phyloP scores from a whole-genome alignment of 2,888 invertebrate species.

The Andrena minutula region DNA sequence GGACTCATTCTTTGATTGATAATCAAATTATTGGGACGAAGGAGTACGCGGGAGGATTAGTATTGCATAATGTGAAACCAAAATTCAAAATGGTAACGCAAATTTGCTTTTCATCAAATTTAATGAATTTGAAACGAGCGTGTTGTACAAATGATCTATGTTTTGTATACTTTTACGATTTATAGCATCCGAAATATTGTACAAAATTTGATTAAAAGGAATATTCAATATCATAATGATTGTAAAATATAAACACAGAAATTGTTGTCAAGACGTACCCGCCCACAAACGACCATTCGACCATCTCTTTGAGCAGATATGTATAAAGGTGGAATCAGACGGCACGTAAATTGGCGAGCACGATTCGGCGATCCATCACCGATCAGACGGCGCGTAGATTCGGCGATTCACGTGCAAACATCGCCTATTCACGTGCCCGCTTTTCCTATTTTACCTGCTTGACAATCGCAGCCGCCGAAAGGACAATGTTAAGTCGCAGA shows the following conservation, averaged over 20 bases:
- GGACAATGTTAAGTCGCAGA: too few species aligned
- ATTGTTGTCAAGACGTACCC: neutral
- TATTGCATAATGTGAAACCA: neutral
- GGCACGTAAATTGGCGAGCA: too few species aligned
- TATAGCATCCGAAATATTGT: neutral
- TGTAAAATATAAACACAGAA: too few species aligned
- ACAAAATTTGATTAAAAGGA: neutral
- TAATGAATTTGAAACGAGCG: neutral
- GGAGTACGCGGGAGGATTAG: neutral
- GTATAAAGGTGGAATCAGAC: too few species aligned
- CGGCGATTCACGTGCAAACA: too few species aligned
- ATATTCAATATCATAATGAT: too few species aligned
- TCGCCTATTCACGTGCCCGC: too few species aligned
- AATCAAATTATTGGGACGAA: slow-evolving; percentile 11
- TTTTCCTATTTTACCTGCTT: too few species aligned
- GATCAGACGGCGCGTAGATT: too few species aligned
- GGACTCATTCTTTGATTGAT: slow-evolving; percentile 9
- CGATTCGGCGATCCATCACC: too few species aligned
- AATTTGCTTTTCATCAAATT: neutral
- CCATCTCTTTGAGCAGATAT: neutral
- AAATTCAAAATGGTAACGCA: slow-evolving; percentile 3
- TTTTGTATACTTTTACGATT: neutral
- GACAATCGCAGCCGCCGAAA: too few species aligned
- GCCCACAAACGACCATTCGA: neutral
- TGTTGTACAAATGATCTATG: neutral